Base-by-base conservation (phyloP, 2,797 vertebrate genomes). In the Lepus townsendii region DNA sequence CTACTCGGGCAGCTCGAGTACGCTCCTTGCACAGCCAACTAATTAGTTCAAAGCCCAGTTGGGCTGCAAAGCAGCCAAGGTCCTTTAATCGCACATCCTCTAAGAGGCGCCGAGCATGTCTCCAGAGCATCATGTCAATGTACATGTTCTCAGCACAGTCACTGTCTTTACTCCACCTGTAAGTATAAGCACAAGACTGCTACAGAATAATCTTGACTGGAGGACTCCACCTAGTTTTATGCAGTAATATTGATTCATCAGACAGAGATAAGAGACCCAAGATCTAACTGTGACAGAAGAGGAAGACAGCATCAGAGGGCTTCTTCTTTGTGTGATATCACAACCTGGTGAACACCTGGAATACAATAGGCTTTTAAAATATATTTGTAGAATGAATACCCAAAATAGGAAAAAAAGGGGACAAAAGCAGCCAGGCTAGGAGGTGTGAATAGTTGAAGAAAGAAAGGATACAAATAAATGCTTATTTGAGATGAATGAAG, bases 111-210 rank as follows among this genome's bases (percentile, higher is more conserved):
- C 99, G 99, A 0, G 99, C 99, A 0, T 99, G 99, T 65, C 99
- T 98, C 99, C 99, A 99, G 1, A 99, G 98, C 99, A 99, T 99
- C 99, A 99, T 99, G 90, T 99, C 99, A 20, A 99, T 99, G 90
- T 99, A 99, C 99, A 99, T 99, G 97, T 99, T 99, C 98, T 99
- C 99, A 0, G 99, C 99, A 92, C 99, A 99, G 84, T 99, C 99
- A 2, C 98, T 98, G 76, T 98, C 99, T 66, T 98, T 99, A 96
- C 98, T 99, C 98, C 98, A 99, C 88, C 98, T 98, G 3, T n/a
- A 84, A 88, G 77, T 16, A n/a, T 69, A 72, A 63, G 90, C 19
- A 96, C 10, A 91, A 85, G 76, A 62, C 63, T 76, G 76, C 42
- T 42, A 24, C 2, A 75, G 85, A 75, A 79, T 30, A 52, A n/a